These are phyloP conservation scores for Semotilus atromaculatus DNA, from an alignment of 2,797 vertebrate genomes.

Conservation along the genomic window DNA sequence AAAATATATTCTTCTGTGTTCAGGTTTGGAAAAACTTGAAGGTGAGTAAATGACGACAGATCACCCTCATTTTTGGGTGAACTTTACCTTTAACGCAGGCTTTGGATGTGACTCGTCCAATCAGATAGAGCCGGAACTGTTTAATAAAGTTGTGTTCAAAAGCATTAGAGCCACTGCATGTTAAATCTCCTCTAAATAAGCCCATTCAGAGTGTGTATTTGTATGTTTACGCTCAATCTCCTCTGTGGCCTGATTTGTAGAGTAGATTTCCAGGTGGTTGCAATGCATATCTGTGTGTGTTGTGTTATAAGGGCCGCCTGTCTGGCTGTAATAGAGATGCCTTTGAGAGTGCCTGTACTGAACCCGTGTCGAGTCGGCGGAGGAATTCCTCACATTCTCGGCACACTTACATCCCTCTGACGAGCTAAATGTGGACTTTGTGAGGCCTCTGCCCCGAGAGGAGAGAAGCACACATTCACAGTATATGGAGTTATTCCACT, in stretches of 20 bases:
- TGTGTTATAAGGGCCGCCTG: conserved; percentile 57
- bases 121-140: conserved; percentile 11
- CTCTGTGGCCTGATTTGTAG: conserved; percentile 49
- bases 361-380: conserved; percentile 64
- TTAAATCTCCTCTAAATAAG: conserved; percentile 22
- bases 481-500: conserved; percentile 67
- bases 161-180: background rate
- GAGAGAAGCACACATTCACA: conserved; percentile 72
- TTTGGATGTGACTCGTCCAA: conserved; percentile 1
- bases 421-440: conserved; percentile 78
- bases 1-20: no score
- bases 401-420: conserved; percentile 67
- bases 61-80: no score
- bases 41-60: no score
- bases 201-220: conserved; percentile 20
- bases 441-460: conserved; percentile 65
- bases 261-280: conserved; percentile 73
- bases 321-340: conserved; percentile 74
- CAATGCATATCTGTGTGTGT: conserved; percentile 47
- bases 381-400: conserved; percentile 77
- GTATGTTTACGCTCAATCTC: conserved; percentile 19
- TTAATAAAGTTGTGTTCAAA: conserved; percentile 20
- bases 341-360: conserved; percentile 70
- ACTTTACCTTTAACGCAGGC: background rate
- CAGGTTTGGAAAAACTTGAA: no score